Evolutionary conservation across 2,888 invertebrate species (phyloP).

Genomic region (Volucella inanis): DNA sequence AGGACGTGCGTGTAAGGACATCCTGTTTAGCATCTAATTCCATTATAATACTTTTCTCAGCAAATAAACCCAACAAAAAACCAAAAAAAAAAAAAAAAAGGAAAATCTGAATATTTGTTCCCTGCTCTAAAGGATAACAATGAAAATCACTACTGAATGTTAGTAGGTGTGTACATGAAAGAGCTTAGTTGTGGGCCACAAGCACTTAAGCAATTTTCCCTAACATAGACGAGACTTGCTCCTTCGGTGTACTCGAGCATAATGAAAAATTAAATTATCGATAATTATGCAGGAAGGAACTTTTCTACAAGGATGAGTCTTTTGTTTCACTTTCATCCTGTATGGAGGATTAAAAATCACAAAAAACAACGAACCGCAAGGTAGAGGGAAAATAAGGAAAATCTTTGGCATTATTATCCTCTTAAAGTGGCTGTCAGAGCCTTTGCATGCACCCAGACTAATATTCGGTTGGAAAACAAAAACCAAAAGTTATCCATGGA

Average conservation of each 20-base stretch:
- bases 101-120: constrained; percentile 7
- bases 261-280: constrained; percentile 60
- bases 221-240: constrained; percentile 20
- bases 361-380: not conserved
- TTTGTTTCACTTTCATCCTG: constrained; percentile 1
- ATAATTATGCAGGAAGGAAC: constrained; percentile 52
- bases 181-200: constrained; percentile 2
- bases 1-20: constrained; percentile 49
- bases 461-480: not conserved
- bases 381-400: not conserved
- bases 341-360: constrained; percentile 23
- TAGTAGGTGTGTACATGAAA: not conserved
- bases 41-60: constrained; percentile 40
- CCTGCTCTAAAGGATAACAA: not conserved
- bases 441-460: constrained; percentile 12
- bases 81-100: not conserved
- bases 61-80: not conserved
- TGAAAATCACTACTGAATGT: too few relatives aligned
- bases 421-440: constrained; percentile 43
- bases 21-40: constrained; percentile 67
- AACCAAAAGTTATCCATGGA: not conserved
- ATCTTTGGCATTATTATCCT: constrained; percentile 38
- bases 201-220: constrained; percentile 17
- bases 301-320: constrained; percentile 50
- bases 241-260: constrained; percentile 2